Conservation (phyloP, 2,113 vertebrate genomes). For the Odontesthes bonariensis region DNA sequence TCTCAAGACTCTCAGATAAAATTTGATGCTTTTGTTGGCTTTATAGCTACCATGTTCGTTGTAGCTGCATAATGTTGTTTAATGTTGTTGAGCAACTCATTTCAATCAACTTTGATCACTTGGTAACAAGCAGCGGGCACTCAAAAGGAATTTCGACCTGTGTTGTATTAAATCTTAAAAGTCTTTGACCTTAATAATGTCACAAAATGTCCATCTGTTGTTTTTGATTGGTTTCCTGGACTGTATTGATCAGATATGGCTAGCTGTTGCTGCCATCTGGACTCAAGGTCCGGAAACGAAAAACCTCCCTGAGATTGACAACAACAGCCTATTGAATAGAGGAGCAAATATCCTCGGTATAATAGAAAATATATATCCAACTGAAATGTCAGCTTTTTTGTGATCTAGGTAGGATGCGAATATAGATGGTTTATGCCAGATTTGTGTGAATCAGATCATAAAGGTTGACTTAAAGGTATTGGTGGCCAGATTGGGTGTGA, state of each 20-base stretch:
- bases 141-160: too few species aligned
- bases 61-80: too few species aligned
- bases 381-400: slow-evolving; percentile 20
- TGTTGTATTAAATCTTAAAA: too few species aligned
- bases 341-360: neutral
- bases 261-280: neutral
- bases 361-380: neutral
- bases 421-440: slow-evolving; percentile 8
- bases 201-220: neutral
- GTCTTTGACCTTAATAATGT: too few species aligned
- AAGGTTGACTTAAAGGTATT: too few species aligned
- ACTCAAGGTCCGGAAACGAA: neutral
- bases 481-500: neutral
- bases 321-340: neutral
- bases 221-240: neutral
- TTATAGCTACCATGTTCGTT: too few species aligned
- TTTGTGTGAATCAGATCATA: slow-evolving; percentile 17
- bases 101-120: too few species aligned
- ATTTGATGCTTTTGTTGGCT: too few species aligned
- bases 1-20: too few species aligned
- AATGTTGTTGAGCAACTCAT: too few species aligned
- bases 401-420: neutral
- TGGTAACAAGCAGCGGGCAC: too few species aligned
- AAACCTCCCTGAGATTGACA: too few species aligned
- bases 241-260: neutral